Percentiles rank a stretch among this genome's conserved stretches.
phyloP scores from a whole-genome alignment of 2,797 vertebrate species.

The Siniperca obscura region DNA sequence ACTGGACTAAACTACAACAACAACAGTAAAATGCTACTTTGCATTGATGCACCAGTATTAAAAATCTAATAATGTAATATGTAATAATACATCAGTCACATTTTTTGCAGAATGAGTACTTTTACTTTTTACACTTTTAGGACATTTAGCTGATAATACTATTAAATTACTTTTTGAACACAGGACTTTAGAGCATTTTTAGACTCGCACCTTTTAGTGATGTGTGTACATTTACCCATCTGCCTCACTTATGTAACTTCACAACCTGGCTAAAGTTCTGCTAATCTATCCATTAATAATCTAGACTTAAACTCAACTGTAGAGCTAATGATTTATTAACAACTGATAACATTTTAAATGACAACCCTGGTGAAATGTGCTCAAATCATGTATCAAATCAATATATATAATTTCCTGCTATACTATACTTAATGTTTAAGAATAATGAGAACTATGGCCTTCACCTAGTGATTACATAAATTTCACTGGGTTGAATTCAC shows the following conservation, averaged over 20 bases:
- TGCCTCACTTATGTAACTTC: too few relatives aligned
- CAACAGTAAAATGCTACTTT: not conserved
- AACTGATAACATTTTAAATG: not conserved
- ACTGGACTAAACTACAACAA: not conserved
- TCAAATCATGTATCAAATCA: too few relatives aligned
- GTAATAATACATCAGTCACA: not conserved
- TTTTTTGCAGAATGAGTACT: not conserved
- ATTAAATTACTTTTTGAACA: not conserved
- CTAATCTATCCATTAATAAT: too few relatives aligned
- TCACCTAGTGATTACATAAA: conserved; percentile 50
- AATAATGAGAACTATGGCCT: conserved; percentile 28
- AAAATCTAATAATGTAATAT: not conserved
- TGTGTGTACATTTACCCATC: too few relatives aligned
- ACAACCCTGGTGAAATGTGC: not conserved
- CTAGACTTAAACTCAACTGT: not conserved
- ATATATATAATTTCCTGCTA: conserved; percentile 9
- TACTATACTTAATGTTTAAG: not conserved
- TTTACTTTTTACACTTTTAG: not conserved
- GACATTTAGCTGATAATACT: not conserved
- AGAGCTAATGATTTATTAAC: too few relatives aligned
- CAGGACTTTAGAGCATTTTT: not conserved
- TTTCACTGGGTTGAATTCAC: conserved; percentile 23
- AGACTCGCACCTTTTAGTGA: too few relatives aligned
- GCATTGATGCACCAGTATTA: not conserved
- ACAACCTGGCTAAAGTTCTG: too few relatives aligned